These are phyloP conservation scores for Saguinus imperator DNA, from an alignment of 2,113 vertebrate genomes.

Conservation along the genomic window DNA sequence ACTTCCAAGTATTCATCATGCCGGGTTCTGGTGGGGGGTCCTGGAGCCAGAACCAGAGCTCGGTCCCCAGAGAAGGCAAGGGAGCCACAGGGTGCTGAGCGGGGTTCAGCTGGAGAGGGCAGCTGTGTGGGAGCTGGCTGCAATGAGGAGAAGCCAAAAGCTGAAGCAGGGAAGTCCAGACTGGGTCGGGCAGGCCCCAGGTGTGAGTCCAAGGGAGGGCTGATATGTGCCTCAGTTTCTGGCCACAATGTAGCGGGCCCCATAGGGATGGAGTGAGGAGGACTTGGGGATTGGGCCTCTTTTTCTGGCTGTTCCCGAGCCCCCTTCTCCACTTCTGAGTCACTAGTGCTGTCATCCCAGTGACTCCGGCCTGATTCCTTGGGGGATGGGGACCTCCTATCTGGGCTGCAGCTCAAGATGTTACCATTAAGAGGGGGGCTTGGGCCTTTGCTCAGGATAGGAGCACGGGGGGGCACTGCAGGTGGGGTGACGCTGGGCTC, in stretches of 20 bases:
- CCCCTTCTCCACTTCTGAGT: slow-evolving; percentile 93
- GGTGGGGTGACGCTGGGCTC: slow-evolving; percentile 61
- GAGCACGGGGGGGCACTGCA: slow-evolving; percentile 70
- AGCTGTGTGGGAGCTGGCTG: slow-evolving; percentile 74
- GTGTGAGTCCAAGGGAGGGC: slow-evolving; percentile 50
- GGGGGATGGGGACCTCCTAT: slow-evolving; percentile 74
- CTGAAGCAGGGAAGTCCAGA: slow-evolving; percentile 84
- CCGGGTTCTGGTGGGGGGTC: slow-evolving; percentile 76
- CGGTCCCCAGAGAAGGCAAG: slow-evolving; percentile 88
- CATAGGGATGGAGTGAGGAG: slow-evolving; percentile 10
- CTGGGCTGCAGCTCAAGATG: slow-evolving; percentile 79
- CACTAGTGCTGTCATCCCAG: slow-evolving; percentile 84
- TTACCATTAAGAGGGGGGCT: slow-evolving; percentile 81
- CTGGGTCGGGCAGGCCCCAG: slow-evolving; percentile 64
- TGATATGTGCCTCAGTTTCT: slow-evolving; percentile 17
- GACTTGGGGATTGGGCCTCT: slow-evolving; percentile 83
- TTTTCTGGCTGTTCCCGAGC: slow-evolving; percentile 93
- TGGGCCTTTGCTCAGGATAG: slow-evolving; percentile 61
- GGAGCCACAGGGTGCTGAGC: slow-evolving; percentile 84
- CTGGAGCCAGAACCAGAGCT: slow-evolving; percentile 82
- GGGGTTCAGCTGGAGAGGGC: slow-evolving; percentile 77
- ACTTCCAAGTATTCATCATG: slow-evolving; percentile 96
- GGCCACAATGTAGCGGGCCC: slow-evolving; percentile 78
- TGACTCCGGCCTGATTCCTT: slow-evolving; percentile 71
- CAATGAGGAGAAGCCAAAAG: slow-evolving; percentile 84